A percentile compares a stretch with the other conserved stretches of the same genome.
Evolutionary conservation across 2,113 vertebrate species (phyloP).

Genomic region (Catharus bicknelli): DNA sequence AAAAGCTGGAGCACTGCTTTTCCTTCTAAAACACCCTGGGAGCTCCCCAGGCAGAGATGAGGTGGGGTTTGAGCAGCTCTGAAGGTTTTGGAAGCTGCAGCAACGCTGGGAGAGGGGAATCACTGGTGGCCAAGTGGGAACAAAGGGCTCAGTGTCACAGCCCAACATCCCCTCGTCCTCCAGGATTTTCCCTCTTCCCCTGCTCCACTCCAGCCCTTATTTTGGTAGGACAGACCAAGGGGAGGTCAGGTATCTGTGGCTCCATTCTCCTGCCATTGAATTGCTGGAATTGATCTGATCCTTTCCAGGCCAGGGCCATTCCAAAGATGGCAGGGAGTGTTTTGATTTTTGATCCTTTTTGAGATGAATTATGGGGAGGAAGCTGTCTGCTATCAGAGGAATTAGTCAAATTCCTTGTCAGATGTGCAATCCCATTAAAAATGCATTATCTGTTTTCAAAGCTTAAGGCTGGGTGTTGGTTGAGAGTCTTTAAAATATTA

Average conservation of each 20-base stretch:
- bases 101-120: rapidly evolving
- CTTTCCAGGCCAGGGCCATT: conserved; percentile 39
- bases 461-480: conserved; percentile 67
- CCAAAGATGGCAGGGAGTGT: conserved; percentile 44
- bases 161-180: not conserved
- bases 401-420: conserved; percentile 76
- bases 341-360: conserved; percentile 56
- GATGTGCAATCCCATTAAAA: conserved; percentile 72
- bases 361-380: conserved; percentile 67
- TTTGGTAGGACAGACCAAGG: not conserved
- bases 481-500: conserved; percentile 74
- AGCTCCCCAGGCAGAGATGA: not conserved
- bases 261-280: conserved; percentile 14
- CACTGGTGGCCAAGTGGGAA: not conserved
- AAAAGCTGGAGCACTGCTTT: not conserved
- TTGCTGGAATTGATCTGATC: conserved; percentile 33
- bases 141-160: not conserved
- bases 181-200: not conserved
- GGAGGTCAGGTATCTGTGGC: not conserved
- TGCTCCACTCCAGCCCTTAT: not conserved
- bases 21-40: not conserved
- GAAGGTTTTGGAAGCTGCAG: not conserved
- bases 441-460: conserved; percentile 73
- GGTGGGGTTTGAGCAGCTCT: not conserved
- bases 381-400: conserved; percentile 70